Percentiles rank a stretch among this genome's conserved stretches.
Evolutionary conservation across 92 coral and sea anemone genomes (phyloP).

Genomic region (Heteractis magnifica): DNA sequence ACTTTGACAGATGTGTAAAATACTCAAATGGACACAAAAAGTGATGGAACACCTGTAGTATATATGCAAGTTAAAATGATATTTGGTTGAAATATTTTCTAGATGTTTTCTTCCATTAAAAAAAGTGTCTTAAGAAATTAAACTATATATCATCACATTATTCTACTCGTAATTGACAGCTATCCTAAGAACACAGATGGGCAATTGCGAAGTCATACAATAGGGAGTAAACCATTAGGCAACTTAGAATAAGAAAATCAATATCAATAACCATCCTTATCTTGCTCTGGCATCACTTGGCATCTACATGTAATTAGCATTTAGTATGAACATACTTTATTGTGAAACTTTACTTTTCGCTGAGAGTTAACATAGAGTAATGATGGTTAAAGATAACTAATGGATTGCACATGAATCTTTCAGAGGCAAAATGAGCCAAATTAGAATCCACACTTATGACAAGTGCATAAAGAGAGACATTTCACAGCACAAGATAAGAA

Average conservation of each 20-base stretch:
- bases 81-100: no score
- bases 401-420: background rate
- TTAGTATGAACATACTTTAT: background rate
- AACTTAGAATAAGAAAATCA: background rate
- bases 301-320: background rate
- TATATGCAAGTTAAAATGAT: background rate
- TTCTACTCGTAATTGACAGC: background rate
- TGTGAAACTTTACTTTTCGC: background rate
- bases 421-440: background rate
- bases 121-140: no score
- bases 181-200: background rate
- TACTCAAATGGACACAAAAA: background rate
- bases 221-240: background rate
- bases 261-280: background rate
- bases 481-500: constrained; percentile 7
- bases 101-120: no score
- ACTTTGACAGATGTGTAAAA: background rate
- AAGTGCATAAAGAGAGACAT: background rate
- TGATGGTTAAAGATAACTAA: no score
- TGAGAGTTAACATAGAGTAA: no score
- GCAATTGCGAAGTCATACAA: background rate
- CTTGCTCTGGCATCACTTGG: background rate
- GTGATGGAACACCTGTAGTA: background rate
- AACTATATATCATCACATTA: background rate
- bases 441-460: background rate